Evolutionary conservation across 1,140 invertebrate species (phyloP), one percentile per base, ranked within the genome.

Genomic region (Danaus melanippus): DNA sequence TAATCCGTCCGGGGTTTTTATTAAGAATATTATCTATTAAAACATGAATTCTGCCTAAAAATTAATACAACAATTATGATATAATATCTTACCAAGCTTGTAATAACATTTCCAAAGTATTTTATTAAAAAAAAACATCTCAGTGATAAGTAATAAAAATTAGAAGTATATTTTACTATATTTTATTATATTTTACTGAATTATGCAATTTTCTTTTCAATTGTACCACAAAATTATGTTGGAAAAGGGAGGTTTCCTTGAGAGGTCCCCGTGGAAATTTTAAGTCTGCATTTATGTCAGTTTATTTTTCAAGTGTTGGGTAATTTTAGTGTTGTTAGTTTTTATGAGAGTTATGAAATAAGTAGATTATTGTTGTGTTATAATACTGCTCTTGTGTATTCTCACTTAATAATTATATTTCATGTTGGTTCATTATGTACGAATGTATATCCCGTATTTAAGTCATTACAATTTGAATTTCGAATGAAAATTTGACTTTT

Each of bases 261-360:
- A 82, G 76, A 75, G 64, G 77, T 68, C 67, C 64, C 69, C 57
- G 65, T 64, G 67, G 74, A 77, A 79, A 81, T 79, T 79, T 81
- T 76, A 76, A 79, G 70, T 67, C 67, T 74, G 73, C 71, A 74
- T 84, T 82, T 76, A 74, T 76, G 74, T 79, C 74, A 81, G 76
- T 81, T 81, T 79, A 80, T 81, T 81, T 83, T 76, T 80, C 67
- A 71, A 84, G 75, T 76, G 73, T 67, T 60, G 60, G 71, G 66
- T 66, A 82, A 81, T 84, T 80, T 79, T 60, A 60, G 51, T 53
- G 55, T 67, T 66, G 43, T 64, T 61, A 62, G 57, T 67, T 64
- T 64, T 56, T 64, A 60, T 54, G 53, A 45, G 57, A 50, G 53
- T 59, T 50, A 53, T 50, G 32, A 58, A 53, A 40, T 50, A 59